A percentile compares a stretch with the other conserved stretches of the same genome.
Conservation (phyloP, 2,113 vertebrate species). For the Felis catus region F.catus_Fca126_mat1.0 CM031414.1:58345001-58345500, state of each 20-base stretch:
- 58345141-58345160: background rate
- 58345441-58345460: background rate
- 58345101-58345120: too few species aligned
- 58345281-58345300: background rate
- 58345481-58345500: background rate
- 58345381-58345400: background rate
- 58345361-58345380: background rate
- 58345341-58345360: background rate
- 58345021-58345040: background rate
- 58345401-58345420: background rate
- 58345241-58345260: background rate
- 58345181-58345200: background rate
- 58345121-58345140: background rate
- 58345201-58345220: background rate
- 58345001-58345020: accelerated
- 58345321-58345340: background rate
- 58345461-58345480: background rate
- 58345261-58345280: background rate
- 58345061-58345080: background rate
- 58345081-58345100: background rate
- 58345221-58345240: background rate
- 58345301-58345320: background rate
- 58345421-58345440: background rate
- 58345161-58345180: background rate
- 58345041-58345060: background rate